These are phyloP conservation scores for Halocaridina rubra DNA, from an alignment of 2,888 invertebrate species.

Conservation along the genomic window DNA sequence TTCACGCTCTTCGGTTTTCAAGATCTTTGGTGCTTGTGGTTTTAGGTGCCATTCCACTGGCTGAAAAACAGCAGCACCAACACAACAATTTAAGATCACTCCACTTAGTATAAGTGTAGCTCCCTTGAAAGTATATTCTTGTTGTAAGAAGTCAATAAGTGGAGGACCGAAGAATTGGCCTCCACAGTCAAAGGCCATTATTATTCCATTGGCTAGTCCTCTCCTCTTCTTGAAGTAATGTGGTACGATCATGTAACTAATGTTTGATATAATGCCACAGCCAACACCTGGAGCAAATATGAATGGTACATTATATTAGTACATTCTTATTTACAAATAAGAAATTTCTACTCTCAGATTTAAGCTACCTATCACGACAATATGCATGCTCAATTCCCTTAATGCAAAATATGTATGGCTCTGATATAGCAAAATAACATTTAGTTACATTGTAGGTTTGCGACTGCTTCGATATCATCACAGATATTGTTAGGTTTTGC, in stretches of 20 bases:
- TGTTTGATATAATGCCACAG: not conserved
- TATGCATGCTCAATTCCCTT: not conserved
- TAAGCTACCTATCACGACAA: too few relatives aligned
- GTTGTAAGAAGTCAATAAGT: slow-evolving; percentile 21
- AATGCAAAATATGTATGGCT: not conserved
- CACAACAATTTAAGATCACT: slow-evolving; percentile 36
- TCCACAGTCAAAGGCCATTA: not conserved
- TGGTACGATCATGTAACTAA: slow-evolving; percentile 37
- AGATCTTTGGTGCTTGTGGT: not conserved
- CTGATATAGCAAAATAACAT: not conserved
- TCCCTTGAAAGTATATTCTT: slow-evolving; percentile 20
- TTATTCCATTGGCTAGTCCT: slow-evolving; percentile 38
- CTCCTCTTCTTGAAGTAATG: slow-evolving; percentile 46
- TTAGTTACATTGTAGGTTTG: too few relatives aligned
- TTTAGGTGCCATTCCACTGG: slow-evolving; percentile 46
- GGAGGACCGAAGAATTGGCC: slow-evolving; percentile 26
- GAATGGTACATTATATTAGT: not conserved
- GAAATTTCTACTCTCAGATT: not conserved
- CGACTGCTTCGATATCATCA: too few relatives aligned
- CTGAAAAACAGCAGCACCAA: slow-evolving; percentile 43
- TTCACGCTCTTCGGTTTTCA: not conserved
- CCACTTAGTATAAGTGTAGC: slow-evolving; percentile 33
- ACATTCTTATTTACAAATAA: not conserved
- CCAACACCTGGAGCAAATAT: slow-evolving; percentile 27
- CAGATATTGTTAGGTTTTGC: too few relatives aligned